Conservation (phyloP, 2,888 invertebrate species). For the Tiliacea citrago region DNA sequence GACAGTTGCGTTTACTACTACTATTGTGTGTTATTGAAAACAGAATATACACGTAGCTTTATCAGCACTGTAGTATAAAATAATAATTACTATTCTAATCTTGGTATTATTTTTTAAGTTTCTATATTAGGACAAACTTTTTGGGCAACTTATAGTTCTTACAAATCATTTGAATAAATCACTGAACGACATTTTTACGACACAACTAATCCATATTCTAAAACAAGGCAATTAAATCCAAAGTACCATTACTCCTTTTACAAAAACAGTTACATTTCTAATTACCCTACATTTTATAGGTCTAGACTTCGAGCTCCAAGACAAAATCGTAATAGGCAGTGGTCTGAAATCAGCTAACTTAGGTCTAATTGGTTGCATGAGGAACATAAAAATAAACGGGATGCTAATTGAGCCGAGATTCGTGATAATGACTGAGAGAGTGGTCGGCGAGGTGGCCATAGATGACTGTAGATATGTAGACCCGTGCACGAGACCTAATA, state of each 20-base stretch:
- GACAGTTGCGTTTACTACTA: no score
- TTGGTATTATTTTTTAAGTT: not conserved
- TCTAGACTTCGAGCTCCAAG: constrained; percentile 92
- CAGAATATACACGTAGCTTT: no score
- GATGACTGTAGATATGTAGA: constrained; percentile 97
- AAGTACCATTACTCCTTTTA: constrained; percentile 12
- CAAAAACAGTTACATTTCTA: constrained; percentile 21
- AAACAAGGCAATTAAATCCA: not conserved
- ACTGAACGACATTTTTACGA: not conserved
- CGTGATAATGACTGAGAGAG: constrained; percentile 95
- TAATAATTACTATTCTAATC: not conserved
- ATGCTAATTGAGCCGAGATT: constrained; percentile 94
- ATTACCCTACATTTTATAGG: constrained; percentile 72
- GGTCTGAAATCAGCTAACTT: constrained; percentile 93
- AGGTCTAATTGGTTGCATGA: constrained; percentile 97
- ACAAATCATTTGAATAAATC: not conserved
- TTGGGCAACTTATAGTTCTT: not conserved
- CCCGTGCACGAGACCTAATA: constrained; percentile 96
- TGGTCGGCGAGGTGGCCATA: constrained; percentile 96
- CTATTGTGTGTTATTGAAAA: not conserved
- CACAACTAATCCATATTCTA: constrained; percentile 2
- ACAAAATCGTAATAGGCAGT: constrained; percentile 95
- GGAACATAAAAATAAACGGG: constrained; percentile 96
- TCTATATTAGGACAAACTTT: not conserved
- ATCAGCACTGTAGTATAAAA: not conserved